phyloP scores from a whole-genome alignment of 2,113 vertebrate species.

The Epinephelus cyanopodus region DNA sequence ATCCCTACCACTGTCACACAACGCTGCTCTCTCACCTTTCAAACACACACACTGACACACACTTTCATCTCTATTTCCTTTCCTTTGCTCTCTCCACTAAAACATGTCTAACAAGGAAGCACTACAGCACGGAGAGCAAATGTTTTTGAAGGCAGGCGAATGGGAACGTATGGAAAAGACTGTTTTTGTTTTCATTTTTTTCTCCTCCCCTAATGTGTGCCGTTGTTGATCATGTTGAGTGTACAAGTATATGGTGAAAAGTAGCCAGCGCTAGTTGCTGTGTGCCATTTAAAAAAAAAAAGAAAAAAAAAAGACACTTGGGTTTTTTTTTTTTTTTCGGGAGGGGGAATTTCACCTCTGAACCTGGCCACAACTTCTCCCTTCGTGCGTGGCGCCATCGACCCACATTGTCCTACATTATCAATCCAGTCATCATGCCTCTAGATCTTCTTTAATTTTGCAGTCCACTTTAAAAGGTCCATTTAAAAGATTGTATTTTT shows the following conservation, averaged over 20 bases:
- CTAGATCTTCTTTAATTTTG: slow-evolving; percentile 90
- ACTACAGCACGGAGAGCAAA: slow-evolving; percentile 88
- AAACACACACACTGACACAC: slow-evolving; percentile 18
- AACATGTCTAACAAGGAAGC: slow-evolving; percentile 88
- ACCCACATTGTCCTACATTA: slow-evolving; percentile 84
- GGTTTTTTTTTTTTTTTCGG: slow-evolving; percentile 65
- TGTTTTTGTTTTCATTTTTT: slow-evolving; percentile 74
- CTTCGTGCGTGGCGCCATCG: slow-evolving; percentile 82
- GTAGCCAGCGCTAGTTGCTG: slow-evolving; percentile 97
- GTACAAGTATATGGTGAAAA: slow-evolving; percentile 96
- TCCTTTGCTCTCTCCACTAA: slow-evolving; percentile 79
- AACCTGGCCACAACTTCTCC: slow-evolving; percentile 86
- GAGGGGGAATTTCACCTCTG: slow-evolving; percentile 73
- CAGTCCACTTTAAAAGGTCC: slow-evolving; percentile 92
- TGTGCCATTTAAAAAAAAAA: slow-evolving; percentile 91
- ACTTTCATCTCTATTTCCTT: slow-evolving; percentile 74
- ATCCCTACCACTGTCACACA: slow-evolving; percentile 62
- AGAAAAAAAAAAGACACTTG: slow-evolving; percentile 31
- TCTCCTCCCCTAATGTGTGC: slow-evolving; percentile 86
- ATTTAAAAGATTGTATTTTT: slow-evolving; percentile 99
- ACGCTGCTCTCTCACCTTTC: slow-evolving; percentile 57
- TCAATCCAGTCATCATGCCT: slow-evolving; percentile 83
- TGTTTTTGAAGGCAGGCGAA: slow-evolving; percentile 69
- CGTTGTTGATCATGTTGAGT: slow-evolving; percentile 97
- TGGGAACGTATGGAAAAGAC: slow-evolving; percentile 83